Base-by-base conservation (phyloP, 2,888 invertebrate species). In the Tortrix viridana region DNA sequence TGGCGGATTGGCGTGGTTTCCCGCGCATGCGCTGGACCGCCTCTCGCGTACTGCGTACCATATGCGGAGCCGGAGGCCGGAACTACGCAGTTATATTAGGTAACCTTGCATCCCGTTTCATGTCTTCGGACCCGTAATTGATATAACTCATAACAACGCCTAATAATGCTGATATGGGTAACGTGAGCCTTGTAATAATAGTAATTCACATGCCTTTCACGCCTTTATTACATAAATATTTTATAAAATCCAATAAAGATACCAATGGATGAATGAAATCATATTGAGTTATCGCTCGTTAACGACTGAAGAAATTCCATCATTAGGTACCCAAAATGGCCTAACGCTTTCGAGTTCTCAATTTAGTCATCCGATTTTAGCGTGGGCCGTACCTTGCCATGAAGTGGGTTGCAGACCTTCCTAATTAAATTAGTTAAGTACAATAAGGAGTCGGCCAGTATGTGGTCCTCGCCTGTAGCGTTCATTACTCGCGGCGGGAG, bases 401-500 rank as follows among this genome's bases (percentile, higher is more conserved):
- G 37, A 46, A 47, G 5, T 41, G 14, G 19, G n/a, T 7, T 37
- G 53, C 41, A 22, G 19, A 20, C 26, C n/a, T 18, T 7, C 23
- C 49, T 57, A 58, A 63, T 63, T 63, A 53, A 58, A 63, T 63
- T 20, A 63, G 53, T 58, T 53, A 58, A 63, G 57, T 47, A 61
- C 22, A 61, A 55, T 55, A 61, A 54, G 14, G 37, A 46, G 59
- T 19, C 37, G 50, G 55, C 43, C 59, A 68, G 67, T 71, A 76
- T 77, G 81, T 76, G 76, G 77, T 74, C 78, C 77, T 75, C 76
- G 71, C 67, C 75, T 71, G 67, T 71, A 72, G 76, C 80, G 77
- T 78, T 72, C 75, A 82, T 72, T 58, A 63, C 52, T 32, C 53
- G 5, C 72, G 71, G 80, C 77, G 82, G 88, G 87, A 82, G 82